A percentile compares a stretch with the other conserved stretches of the same genome.
Evolutionary conservation across 2,888 invertebrate species (phyloP).

Genomic region (Dolomedes plantarius): DNA sequence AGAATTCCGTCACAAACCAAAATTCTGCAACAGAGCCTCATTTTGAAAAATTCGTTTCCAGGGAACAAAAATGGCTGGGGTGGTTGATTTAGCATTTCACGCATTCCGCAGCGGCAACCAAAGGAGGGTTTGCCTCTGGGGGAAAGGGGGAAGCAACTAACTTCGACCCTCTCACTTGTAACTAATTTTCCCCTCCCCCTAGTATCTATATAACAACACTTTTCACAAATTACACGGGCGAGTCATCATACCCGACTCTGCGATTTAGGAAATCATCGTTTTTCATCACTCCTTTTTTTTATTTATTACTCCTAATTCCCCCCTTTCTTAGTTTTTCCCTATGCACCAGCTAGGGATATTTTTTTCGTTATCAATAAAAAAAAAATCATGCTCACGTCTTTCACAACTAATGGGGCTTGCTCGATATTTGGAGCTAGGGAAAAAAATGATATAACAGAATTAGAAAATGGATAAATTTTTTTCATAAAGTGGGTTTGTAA

Average conservation of each 20-base stretch:
- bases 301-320: slow-evolving; percentile 63
- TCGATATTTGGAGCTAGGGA: slow-evolving; percentile 20
- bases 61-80: slow-evolving; percentile 24
- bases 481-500: slow-evolving; percentile 43
- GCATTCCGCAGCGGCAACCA: slow-evolving; percentile 17
- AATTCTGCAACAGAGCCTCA: too few relatives aligned
- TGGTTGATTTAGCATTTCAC: background rate
- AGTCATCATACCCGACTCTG: slow-evolving; percentile 41
- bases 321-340: slow-evolving; percentile 15
- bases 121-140: slow-evolving; percentile 10
- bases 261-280: slow-evolving; percentile 53
- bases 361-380: slow-evolving; percentile 9
- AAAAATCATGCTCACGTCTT: slow-evolving; percentile 39
- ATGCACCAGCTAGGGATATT: background rate
- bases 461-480: slow-evolving; percentile 34
- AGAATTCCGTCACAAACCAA: too few relatives aligned
- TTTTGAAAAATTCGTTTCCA: too few relatives aligned
- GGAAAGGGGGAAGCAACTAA: background rate
- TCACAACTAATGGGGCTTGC: slow-evolving; percentile 56
- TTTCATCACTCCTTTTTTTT: slow-evolving; percentile 35
- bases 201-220: slow-evolving; percentile 47
- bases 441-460: slow-evolving; percentile 39
- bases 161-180: slow-evolving; percentile 34
- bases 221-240: slow-evolving; percentile 60
- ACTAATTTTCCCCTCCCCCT: slow-evolving; percentile 49